Evolutionary conservation across 2,888 invertebrate species (phyloP), one percentile per base, ranked within the genome.

Genomic region (Apodemia zela): DNA sequence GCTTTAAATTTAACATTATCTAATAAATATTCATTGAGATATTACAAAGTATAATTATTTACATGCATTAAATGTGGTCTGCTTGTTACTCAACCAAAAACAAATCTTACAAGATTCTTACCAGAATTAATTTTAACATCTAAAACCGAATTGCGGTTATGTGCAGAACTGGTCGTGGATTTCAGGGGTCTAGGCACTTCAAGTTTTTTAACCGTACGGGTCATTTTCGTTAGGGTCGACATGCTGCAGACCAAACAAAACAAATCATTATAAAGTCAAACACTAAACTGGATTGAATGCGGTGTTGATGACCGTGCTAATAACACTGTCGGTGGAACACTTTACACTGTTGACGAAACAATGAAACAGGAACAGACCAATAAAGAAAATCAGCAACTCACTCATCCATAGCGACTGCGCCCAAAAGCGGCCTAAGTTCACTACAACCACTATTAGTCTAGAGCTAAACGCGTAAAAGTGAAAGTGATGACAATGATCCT

Each of bases 171-270:
- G 73, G 93, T 93, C 71, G 93, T 92, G 71, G 89, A 88, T 88
- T 95, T 95, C 72, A 95, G 88, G 77, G 95, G 95, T 84, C 95
- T 93, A 74, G 95, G 95, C 79, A 95, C 94, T 87, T 95, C 95
- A 75, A 95, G 91, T 89, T 95, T 95, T 86, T 95, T 95, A 67
- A 94, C 93, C 76, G 94, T 93, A 86, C 95, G 93, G 86, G 94
- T 93, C 87, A 94, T 93, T 92, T 94, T 94, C 89, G 92, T 91
- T 82, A 89, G 84, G 87, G 92, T 92, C 89, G 92, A 90, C 92
- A 92, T 92, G 84, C 87, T 90, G 89, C 87, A 88, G 75, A 61
- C 63, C 70, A 76, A 78, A 76, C 66, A 75, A 72, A 79, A 69
- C 73, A 63, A 67, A 63, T 64, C 54, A 58, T 60, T 61, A 45